phyloP scores from a whole-genome alignment of 2,888 invertebrate genomes.

The Agrypnus murinus region DNA sequence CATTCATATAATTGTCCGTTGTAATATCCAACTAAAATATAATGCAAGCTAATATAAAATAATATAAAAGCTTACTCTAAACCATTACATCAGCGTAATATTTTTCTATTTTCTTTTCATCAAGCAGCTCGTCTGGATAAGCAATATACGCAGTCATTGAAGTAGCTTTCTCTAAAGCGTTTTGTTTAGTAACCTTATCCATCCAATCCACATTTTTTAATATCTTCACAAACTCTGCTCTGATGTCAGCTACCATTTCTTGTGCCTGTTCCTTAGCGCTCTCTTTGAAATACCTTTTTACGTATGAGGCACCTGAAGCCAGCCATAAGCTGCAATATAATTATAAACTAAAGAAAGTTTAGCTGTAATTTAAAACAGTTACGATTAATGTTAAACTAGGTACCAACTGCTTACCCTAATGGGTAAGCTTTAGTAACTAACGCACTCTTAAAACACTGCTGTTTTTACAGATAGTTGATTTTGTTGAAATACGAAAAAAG shows the following conservation, averaged over 20 bases:
- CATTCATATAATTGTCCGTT: constrained; percentile 70
- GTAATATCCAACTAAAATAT: constrained; percentile 68
- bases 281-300: constrained; percentile 73
- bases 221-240: constrained; percentile 53
- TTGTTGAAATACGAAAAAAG: too few species aligned
- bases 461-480: too few species aligned
- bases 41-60: constrained; percentile 20
- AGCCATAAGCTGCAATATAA: constrained; percentile 74
- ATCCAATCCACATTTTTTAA: constrained; percentile 58
- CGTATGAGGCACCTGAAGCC: constrained; percentile 82
- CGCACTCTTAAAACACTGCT: too few species aligned
- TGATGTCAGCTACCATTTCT: constrained; percentile 56
- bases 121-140: constrained; percentile 59
- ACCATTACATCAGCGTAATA: constrained; percentile 66
- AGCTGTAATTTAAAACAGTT: background rate
- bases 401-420: too few species aligned
- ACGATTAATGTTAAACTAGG: background rate
- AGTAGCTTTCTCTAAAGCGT: constrained; percentile 55
- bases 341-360: background rate
- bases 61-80: background rate
- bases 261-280: constrained; percentile 47
- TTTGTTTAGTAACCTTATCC: constrained; percentile 54
- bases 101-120: constrained; percentile 56
- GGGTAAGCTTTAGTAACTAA: too few species aligned
- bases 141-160: constrained; percentile 57